These are phyloP conservation scores for Gadus macrocephalus DNA, from an alignment of 2,113 vertebrate species.

Conservation along the genomic window DNA sequence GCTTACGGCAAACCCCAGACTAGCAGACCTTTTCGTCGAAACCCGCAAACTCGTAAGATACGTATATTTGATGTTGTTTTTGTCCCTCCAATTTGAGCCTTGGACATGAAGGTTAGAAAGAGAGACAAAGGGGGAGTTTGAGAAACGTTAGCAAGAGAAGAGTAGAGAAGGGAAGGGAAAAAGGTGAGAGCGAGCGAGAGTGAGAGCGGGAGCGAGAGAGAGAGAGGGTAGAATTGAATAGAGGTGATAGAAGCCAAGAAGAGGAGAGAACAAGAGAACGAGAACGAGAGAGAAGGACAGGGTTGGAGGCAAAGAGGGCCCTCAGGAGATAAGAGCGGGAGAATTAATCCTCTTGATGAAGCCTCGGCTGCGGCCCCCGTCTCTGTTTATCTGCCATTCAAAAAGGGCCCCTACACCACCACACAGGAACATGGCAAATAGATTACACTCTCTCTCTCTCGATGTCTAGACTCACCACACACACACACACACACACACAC, in stretches of 20 bases:
- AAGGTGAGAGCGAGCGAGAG: not conserved
- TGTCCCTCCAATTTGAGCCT: no score
- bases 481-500: constrained; percentile 15
- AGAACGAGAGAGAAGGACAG: not conserved
- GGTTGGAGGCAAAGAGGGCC: constrained; percentile 30
- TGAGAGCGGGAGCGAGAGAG: not conserved
- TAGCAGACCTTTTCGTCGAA: no score
- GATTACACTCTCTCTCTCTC: constrained; percentile 47
- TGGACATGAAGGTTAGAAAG: no score
- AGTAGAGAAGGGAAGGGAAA: no score
- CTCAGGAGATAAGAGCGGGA: constrained; percentile 57
- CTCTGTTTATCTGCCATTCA: constrained; percentile 65
- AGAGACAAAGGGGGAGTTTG: not conserved
- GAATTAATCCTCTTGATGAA: constrained; percentile 68
- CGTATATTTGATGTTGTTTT: no score
- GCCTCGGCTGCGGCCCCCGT: constrained; percentile 50
- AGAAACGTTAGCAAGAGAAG: not conserved
- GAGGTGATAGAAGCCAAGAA: no score
- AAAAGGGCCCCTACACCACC: constrained; percentile 52
- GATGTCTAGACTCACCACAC: constrained; percentile 20
- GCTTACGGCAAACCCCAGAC: no score
- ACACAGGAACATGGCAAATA: constrained; percentile 59
- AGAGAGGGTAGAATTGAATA: not conserved
- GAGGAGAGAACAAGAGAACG: not conserved
- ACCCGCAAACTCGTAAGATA: no score